Conservation (phyloP, 2,797 vertebrate genomes). For the Notolepis coatsorum region DNA sequence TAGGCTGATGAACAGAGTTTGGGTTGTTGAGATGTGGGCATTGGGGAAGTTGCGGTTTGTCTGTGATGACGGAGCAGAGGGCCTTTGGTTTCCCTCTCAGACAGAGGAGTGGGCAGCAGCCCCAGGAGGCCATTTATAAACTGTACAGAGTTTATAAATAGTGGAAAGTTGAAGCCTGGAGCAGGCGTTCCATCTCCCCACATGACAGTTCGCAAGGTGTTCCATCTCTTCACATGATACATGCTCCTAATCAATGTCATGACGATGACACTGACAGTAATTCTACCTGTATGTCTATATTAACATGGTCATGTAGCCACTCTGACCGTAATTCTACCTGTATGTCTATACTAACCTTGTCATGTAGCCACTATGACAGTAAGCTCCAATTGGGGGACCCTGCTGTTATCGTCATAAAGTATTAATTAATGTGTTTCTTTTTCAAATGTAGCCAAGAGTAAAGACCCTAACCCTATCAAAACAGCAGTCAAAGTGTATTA, state of each 20-base stretch:
- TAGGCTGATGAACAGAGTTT: not conserved
- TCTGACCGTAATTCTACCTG: no score
- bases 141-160: slow-evolving; percentile 63
- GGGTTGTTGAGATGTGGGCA: slow-evolving; percentile 1
- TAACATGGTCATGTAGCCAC: no score
- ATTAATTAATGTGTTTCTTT: no score
- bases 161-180: slow-evolving; percentile 39
- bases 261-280: slow-evolving; percentile 26
- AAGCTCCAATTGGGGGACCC: no score
- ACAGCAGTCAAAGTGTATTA: no score
- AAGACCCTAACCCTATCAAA: no score
- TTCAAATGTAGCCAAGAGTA: no score
- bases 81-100: slow-evolving; percentile 22
- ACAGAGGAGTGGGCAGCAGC: slow-evolving; percentile 32
- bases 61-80: not conserved
- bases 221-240: slow-evolving; percentile 42
- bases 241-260: slow-evolving; percentile 57
- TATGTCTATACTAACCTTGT: no score
- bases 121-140: slow-evolving; percentile 57
- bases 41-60: not conserved
- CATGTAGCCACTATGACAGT: no score
- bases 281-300: no score
- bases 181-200: slow-evolving; percentile 39
- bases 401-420: no score
- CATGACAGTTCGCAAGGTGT: slow-evolving; percentile 18